Conservation (phyloP, 2,113 vertebrate genomes). For the Indicator indicator region DNA sequence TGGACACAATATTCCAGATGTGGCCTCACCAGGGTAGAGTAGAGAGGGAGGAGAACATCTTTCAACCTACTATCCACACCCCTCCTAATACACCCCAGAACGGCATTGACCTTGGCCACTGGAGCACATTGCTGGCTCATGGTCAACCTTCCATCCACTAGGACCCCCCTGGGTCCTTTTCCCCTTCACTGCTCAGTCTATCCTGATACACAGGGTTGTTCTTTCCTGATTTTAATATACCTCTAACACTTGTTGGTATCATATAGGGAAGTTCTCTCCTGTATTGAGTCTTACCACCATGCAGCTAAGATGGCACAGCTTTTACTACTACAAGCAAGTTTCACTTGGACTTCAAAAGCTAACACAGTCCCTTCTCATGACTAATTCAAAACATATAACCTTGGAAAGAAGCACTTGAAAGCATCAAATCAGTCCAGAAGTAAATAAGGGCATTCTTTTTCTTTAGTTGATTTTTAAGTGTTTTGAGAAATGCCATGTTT, state of each 20-base stretch:
- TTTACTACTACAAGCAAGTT: not conserved
- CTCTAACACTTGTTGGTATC: not conserved
- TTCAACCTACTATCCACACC: no score
- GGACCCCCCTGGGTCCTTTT: no score
- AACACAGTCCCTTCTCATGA: not conserved
- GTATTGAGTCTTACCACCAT: not conserved
- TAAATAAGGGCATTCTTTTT: not conserved
- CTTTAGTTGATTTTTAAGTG: not conserved
- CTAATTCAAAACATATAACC: not conserved
- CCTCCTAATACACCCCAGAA: no score
- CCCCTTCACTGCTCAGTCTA: no score
- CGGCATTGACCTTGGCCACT: no score
- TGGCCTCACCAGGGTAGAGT: no score
- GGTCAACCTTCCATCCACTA: no score
- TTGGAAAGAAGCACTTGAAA: not conserved
- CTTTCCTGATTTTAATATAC: not conserved
- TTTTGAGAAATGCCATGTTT: not conserved
- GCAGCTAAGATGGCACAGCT: not conserved
- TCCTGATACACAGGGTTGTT: no score
- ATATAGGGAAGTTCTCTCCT: not conserved
- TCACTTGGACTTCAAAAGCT: not conserved
- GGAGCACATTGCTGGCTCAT: no score
- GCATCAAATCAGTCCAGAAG: not conserved
- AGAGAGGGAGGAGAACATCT: no score
- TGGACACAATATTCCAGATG: no score